Percentiles rank a stretch among this genome's conserved stretches.
These are phyloP conservation scores for Neuroterus valhalla DNA, from an alignment of 1,140 invertebrate genomes.

Conservation along the genomic window DNA sequence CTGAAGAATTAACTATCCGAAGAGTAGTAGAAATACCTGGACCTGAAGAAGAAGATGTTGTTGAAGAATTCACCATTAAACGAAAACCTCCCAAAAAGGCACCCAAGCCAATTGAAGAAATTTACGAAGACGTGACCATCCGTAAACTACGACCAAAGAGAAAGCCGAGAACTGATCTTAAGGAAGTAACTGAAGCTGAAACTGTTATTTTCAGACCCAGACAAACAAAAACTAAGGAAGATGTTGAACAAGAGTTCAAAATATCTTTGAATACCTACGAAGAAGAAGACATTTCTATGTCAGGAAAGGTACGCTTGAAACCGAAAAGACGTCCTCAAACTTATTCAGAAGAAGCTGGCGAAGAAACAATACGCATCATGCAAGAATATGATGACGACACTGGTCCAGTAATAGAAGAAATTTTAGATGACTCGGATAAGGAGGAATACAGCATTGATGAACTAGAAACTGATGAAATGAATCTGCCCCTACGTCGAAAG, in stretches of 20 bases:
- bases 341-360: constrained; percentile 83
- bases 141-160: constrained; percentile 32
- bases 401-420: constrained; percentile 82
- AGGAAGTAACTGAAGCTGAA: constrained; percentile 83
- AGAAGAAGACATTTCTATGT: constrained; percentile 90
- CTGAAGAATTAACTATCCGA: constrained; percentile 63
- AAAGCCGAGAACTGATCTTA: constrained; percentile 74
- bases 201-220: constrained; percentile 85
- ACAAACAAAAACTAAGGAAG: constrained; percentile 84
- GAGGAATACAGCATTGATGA: constrained; percentile 77
- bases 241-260: constrained; percentile 90
- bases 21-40: constrained; percentile 44
- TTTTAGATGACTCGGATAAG: constrained; percentile 79
- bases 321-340: constrained; percentile 81
- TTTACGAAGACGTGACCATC: constrained; percentile 78
- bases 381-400: constrained; percentile 81
- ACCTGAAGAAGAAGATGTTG: constrained; percentile 39
- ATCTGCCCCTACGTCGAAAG: constrained; percentile 72
- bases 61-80: constrained; percentile 55
- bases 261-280: constrained; percentile 88
- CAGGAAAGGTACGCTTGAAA: constrained; percentile 86
- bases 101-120: constrained; percentile 80
- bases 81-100: background rate
- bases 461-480: constrained; percentile 77
- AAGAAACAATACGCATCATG: constrained; percentile 83